phyloP scores from a whole-genome alignment of 2,888 invertebrate species.

The Limenitis camilla region DNA sequence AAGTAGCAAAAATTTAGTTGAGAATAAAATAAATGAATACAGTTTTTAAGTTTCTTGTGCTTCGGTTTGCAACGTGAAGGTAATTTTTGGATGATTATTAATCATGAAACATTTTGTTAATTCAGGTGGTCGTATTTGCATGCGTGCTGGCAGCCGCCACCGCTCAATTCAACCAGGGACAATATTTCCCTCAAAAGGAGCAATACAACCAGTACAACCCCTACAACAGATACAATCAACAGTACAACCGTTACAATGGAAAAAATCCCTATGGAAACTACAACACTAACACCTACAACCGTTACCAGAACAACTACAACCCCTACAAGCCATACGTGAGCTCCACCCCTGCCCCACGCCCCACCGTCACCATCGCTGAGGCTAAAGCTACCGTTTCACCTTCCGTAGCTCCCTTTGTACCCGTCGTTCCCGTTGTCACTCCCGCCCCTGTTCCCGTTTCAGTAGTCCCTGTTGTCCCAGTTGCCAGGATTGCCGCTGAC shows the following conservation, averaged over 20 bases:
- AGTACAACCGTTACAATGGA: slow-evolving; percentile 19
- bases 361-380: slow-evolving; percentile 20
- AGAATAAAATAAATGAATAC: slow-evolving; percentile 5
- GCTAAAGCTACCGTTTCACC: slow-evolving; percentile 28
- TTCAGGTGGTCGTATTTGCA: slow-evolving; percentile 36
- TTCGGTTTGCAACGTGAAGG: slow-evolving; percentile 1
- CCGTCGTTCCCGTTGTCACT: slow-evolving; percentile 1
- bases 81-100: slow-evolving; percentile 2
- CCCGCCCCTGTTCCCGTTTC: slow-evolving; percentile 12
- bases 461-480: slow-evolving; percentile 30
- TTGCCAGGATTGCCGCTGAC: slow-evolving; percentile 26
- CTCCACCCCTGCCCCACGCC: slow-evolving; percentile 16
- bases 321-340: slow-evolving; percentile 21
- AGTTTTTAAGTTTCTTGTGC: background rate
- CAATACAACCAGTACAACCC: slow-evolving; percentile 22
- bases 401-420: slow-evolving; percentile 25
- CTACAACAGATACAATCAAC: slow-evolving; percentile 21
- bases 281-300: slow-evolving; percentile 19
- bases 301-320: slow-evolving; percentile 19
- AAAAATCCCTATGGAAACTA: slow-evolving; percentile 19
- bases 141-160: slow-evolving; percentile 45
- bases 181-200: slow-evolving; percentile 20
- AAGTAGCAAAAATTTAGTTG: slow-evolving; percentile 37
- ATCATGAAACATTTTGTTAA: slow-evolving; percentile 9
- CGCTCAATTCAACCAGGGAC: slow-evolving; percentile 38